A percentile compares a stretch with the other conserved stretches of the same genome.
phyloP scores from a whole-genome alignment of 2,888 invertebrate species.

The Hybos culiciformis region DNA sequence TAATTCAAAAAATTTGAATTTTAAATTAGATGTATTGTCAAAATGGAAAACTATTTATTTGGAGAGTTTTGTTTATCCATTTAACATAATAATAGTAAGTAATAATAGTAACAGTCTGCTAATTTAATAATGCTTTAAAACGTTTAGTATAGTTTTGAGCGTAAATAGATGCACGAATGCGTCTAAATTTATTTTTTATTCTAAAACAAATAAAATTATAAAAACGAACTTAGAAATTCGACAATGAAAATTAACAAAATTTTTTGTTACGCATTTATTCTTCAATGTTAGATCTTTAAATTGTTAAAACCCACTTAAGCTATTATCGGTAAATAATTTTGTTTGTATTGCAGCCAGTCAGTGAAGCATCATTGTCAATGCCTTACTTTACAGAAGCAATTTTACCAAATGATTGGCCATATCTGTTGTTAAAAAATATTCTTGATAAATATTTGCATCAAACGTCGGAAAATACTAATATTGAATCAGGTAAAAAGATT shows the following conservation, averaged over 20 bases:
- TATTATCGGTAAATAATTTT: not conserved
- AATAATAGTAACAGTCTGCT: not conserved
- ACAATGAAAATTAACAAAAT: no score
- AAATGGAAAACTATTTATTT: constrained; percentile 40
- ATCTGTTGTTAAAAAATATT: constrained; percentile 44
- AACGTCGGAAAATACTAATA: constrained; percentile 26
- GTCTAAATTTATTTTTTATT: not conserved
- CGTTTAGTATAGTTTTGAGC: not conserved
- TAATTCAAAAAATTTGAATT: constrained; percentile 43
- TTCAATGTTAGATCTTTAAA: constrained; percentile 6
- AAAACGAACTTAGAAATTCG: no score
- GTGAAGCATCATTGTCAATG: constrained; percentile 36
- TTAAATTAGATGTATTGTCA: constrained; percentile 40
- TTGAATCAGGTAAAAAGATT: constrained; percentile 17
- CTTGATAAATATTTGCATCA: constrained; percentile 41
- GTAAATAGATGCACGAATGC: no score
- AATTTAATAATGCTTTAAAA: constrained; percentile 1
- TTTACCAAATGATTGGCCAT: constrained; percentile 69
- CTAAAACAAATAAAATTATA: no score
- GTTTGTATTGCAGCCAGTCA: constrained; percentile 21
- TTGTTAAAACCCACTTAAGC: constrained; percentile 5
- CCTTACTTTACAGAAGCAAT: constrained; percentile 47
- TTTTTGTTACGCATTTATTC: not conserved
- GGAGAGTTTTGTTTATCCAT: constrained; percentile 36
- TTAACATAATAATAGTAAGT: constrained; percentile 31